Base-by-base conservation (phyloP, 2,888 invertebrate species). In the Coremacera marginata region DNA sequence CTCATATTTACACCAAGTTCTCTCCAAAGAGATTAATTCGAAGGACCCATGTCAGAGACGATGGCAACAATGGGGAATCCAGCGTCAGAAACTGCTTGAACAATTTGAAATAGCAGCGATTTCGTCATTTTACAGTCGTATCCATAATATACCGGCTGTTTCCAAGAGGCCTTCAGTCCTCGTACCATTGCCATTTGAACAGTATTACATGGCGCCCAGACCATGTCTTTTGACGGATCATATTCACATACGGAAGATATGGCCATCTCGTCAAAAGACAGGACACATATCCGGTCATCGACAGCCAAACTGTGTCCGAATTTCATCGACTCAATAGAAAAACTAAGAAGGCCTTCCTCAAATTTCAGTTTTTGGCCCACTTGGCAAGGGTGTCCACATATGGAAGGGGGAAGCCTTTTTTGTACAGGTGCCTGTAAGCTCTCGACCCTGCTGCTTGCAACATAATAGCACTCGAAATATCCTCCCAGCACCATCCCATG, bases 231-330 rank as follows among this genome's bases (percentile, higher is more conserved):
- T 1, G 70, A 34, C 4, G 77, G 74, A 27, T 80, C 78, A 11
- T 74, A 70, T 27, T 79, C 76, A 25, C 52, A 70, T 7, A 60
- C 37, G 9, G 72, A 49, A 62, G 73, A 75, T 1, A 81, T 52
- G 55, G 63, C 78, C 49, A 81, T 79, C 77, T 80, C 75, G 51
- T 77, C 75, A n/a, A 80, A 80, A 16, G 70, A 74, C 8, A 81
- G 9, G 0, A 78, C 71, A 31, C 80, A 81, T 5, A 80, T 9
- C 44, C 73, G 75, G 3, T 80, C 77, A 9, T 62, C 68, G 5
- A 22, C 27, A 9, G 68, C 3, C 22, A 68, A 49, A 51, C 22
- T 22, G 11, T 19, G 22, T 44, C 16, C 31, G 74, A 5, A n/a
- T 22, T 55, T 55, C 55, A 55, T 55, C n/a, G 22, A n/a, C 11